Conservation (phyloP, 2,888 invertebrate genomes). For the Xanthorhoe spadicearia region DNA sequence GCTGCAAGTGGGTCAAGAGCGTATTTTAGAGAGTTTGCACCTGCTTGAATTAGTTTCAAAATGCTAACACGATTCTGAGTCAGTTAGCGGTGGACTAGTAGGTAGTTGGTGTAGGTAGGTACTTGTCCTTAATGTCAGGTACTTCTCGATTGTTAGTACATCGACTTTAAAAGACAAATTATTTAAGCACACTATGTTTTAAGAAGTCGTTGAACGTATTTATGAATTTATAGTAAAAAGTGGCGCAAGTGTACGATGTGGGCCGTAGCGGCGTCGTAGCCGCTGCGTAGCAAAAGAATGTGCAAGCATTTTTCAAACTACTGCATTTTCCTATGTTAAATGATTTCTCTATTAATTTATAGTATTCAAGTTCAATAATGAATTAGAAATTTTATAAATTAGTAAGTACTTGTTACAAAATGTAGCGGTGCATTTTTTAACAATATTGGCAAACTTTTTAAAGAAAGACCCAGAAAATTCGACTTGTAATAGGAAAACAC, state of each 20-base stretch:
- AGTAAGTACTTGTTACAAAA: too few relatives aligned
- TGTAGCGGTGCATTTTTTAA: too few relatives aligned
- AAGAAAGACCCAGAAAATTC: too few relatives aligned
- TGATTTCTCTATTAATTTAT: too few relatives aligned
- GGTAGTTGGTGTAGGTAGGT: background rate
- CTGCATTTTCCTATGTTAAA: too few relatives aligned
- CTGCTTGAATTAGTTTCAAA: conserved; percentile 36
- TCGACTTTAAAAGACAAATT: background rate
- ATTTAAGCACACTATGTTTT: background rate
- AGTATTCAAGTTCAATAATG: too few relatives aligned
- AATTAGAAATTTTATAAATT: too few relatives aligned
- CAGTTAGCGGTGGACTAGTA: conserved; percentile 10
- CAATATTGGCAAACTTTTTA: too few relatives aligned
- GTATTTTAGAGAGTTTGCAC: conserved; percentile 29
- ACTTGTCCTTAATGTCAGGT: background rate
- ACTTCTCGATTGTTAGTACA: too few relatives aligned
- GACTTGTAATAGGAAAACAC: too few relatives aligned
- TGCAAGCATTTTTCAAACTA: background rate
- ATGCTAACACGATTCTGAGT: conserved; percentile 34
- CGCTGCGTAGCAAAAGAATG: conserved; percentile 8
- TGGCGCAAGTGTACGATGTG: background rate
- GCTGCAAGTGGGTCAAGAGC: conserved; percentile 42
- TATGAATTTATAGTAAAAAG: background rate
- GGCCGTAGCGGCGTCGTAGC: conserved; percentile 8
- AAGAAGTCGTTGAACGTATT: background rate